Percentiles rank a stretch among this genome's conserved stretches.
Evolutionary conservation across 2,113 vertebrate genomes (phyloP).

Genomic region (Gymnogyps californianus): DNA sequence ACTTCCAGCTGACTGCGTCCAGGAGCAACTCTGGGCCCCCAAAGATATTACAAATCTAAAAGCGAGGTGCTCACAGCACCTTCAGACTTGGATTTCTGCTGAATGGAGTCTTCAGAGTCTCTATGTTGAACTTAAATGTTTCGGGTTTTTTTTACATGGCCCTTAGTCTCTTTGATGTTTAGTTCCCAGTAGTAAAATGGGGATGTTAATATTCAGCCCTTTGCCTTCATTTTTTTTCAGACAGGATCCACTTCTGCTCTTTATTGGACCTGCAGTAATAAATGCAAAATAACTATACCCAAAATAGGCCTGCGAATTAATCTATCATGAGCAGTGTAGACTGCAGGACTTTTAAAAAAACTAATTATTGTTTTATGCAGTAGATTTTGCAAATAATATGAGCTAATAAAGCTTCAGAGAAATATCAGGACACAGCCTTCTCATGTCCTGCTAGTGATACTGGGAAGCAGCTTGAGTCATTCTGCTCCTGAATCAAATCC

Average conservation of each 20-base stretch:
- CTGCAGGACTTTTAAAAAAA: background rate
- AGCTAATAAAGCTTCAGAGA: background rate
- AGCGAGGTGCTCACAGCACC: background rate
- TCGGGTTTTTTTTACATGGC: background rate
- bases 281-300: slow-evolving; percentile 1
- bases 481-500: background rate
- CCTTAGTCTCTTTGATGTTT: background rate
- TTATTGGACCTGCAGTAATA: background rate
- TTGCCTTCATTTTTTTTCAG: background rate
- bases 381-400: slow-evolving; percentile 2
- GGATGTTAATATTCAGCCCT: background rate
- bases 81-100: background rate
- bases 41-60: background rate
- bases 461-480: background rate
- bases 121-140: background rate
- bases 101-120: background rate
- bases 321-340: background rate
- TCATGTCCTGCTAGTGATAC: background rate
- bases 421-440: background rate
- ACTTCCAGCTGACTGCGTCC: background rate
- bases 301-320: background rate
- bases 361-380: background rate
- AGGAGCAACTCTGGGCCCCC: background rate
- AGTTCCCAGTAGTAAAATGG: background rate
- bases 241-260: background rate